A percentile compares a stretch with the other conserved stretches of the same genome.
Conservation (phyloP, 2,797 vertebrate genomes). For the Benthosema pterotum region DNA sequence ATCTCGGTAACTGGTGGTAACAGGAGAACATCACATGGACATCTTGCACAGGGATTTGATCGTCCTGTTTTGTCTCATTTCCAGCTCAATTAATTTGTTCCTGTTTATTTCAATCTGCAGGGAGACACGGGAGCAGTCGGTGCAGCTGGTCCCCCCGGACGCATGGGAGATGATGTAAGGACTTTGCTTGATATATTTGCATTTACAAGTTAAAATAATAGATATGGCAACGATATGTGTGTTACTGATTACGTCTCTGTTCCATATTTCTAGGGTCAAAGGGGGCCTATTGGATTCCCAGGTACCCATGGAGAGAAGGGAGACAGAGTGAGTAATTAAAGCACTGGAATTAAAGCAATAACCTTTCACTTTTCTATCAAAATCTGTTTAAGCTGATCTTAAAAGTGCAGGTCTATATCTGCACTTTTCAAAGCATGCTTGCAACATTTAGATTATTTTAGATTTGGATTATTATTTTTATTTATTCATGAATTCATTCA, state of each 20-base stretch:
- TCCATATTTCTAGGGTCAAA: slow-evolving; percentile 72
- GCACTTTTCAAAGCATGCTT: too few species aligned
- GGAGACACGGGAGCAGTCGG: slow-evolving; percentile 73
- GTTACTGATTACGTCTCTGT: neutral
- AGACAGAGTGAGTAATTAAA: slow-evolving; percentile 70
- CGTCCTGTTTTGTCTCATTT: neutral
- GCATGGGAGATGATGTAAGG: slow-evolving; percentile 81
- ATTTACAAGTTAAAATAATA: too few species aligned
- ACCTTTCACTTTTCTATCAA: too few species aligned
- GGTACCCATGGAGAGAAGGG: slow-evolving; percentile 80
- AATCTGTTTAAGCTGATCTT: too few species aligned
- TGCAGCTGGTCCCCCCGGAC: slow-evolving; percentile 72
- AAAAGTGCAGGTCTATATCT: too few species aligned
- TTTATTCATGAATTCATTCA: too few species aligned
- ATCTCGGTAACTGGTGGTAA: too few species aligned
- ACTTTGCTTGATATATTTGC: neutral
- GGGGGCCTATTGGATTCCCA: slow-evolving; percentile 78
- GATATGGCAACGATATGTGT: too few species aligned
- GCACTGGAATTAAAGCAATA: too few species aligned
- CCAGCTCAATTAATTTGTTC: slow-evolving; percentile 12
- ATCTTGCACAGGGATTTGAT: slow-evolving; percentile 7
- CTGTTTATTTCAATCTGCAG: slow-evolving; percentile 52
- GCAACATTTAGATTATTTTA: too few species aligned
- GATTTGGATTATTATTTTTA: too few species aligned
- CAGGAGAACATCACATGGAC: too few species aligned